Evolutionary conservation across 92 coral and sea anemone species (phyloP).

Genomic region (Galaxea fascicularis): DNA sequence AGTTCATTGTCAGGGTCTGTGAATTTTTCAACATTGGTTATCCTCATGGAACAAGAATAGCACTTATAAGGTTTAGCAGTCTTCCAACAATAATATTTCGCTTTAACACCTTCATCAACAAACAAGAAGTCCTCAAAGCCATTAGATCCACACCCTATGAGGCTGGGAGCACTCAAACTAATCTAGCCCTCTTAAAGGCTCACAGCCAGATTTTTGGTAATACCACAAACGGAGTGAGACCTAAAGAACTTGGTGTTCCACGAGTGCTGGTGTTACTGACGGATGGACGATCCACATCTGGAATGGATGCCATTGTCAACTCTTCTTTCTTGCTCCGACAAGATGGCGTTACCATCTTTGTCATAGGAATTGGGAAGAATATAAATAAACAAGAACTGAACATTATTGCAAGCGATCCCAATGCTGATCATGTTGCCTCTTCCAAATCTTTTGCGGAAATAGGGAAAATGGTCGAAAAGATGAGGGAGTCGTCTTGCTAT

Average conservation of each 20-base stretch:
- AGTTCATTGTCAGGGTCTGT: conserved; percentile 62
- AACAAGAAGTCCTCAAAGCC: conserved; percentile 33
- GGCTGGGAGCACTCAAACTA: conserved; percentile 64
- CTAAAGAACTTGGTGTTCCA: conserved; percentile 52
- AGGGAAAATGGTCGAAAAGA: conserved; percentile 29
- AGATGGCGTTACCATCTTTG: conserved; percentile 71
- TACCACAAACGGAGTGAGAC: conserved; percentile 60
- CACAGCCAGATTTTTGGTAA: conserved; percentile 47
- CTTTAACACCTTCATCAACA: conserved; percentile 47
- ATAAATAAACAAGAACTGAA: conserved; percentile 48
- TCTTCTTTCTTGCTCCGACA: conserved; percentile 61
- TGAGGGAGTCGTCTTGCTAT: conserved; percentile 70
- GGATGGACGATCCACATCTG: conserved; percentile 63
- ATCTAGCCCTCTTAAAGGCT: conserved; percentile 64
- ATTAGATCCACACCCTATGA: conserved; percentile 31
- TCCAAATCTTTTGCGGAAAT: conserved; percentile 22
- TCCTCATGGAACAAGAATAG: conserved; percentile 65
- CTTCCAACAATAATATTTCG: conserved; percentile 55
- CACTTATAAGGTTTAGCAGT: conserved; percentile 61
- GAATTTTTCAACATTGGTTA: conserved; percentile 54
- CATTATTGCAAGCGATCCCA: conserved; percentile 76
- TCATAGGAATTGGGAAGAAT: conserved; percentile 57
- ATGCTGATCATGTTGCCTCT: conserved; percentile 51
- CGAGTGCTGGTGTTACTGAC: conserved; percentile 75
- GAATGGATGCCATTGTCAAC: conserved; percentile 32